These are phyloP conservation scores for Mastacembelus armatus DNA, from an alignment of 2,797 vertebrate species.

Conservation along the genomic window DNA sequence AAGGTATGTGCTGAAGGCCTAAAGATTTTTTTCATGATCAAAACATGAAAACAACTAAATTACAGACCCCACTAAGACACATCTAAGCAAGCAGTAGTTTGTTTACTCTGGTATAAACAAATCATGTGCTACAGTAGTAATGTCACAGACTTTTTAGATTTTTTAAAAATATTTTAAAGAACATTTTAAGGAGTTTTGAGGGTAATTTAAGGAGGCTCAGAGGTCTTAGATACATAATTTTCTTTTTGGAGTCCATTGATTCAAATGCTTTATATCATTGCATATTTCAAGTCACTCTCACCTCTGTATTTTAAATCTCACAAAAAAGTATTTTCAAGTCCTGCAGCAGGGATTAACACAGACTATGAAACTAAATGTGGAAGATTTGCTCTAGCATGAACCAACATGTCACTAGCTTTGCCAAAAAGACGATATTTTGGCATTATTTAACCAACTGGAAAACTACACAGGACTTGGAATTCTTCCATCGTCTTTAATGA, in stretches of 20 bases:
- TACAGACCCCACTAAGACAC: neutral
- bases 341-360: neutral
- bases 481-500: neutral
- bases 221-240: neutral
- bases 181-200: neutral
- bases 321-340: neutral
- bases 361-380: neutral
- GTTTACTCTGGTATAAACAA: conserved; percentile 9
- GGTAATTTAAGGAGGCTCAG: no score
- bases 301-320: neutral
- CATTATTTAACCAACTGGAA: neutral
- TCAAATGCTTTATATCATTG: neutral
- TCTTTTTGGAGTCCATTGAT: neutral
- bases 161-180: neutral
- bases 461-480: neutral
- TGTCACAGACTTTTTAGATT: neutral
- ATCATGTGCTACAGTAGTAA: neutral
- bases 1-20: conserved; percentile 13
- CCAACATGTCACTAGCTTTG: neutral
- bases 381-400: neutral
- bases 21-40: conserved; percentile 31
- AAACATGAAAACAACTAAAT: conserved; percentile 18
- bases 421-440: neutral
- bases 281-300: neutral
- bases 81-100: neutral